Base-by-base conservation (phyloP, 2,113 vertebrate species). In the Nerophis lumbriciformis region DNA sequence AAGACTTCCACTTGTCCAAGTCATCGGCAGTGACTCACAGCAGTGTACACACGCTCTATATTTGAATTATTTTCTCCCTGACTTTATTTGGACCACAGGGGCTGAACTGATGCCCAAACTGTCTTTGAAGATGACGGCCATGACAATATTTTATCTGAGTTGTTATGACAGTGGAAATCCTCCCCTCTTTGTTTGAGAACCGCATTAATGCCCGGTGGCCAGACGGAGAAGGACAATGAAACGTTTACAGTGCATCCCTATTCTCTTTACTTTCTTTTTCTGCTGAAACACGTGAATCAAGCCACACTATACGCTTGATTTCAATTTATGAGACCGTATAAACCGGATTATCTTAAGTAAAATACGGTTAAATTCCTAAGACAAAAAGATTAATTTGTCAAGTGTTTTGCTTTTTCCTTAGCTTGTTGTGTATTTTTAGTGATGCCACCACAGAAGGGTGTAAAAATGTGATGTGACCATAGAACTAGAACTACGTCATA, bases 111-210 rank as follows among this genome's bases (percentile, higher is more conserved):
- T 75, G 68, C 58, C 53, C 52, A 38, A 21, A 53, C 61, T 61
- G 63, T 69, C 76, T 77, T 79, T 81, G 72, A 83, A 75, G 63
- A 68, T 77, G 79, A 78, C n/a, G 12, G 49, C 38, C 58, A 65
- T 68, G 62, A 75, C 76, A 78, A 79, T 78, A 76, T 65, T 70
- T 78, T 63, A 62, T 66, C 73, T 76, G 67, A 69, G 48, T 73
- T 75, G 75, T 78, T 82, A 51, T 77, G 75, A 76, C 60, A 77
- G 65, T 50, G 73, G 66, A 69, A 69, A 72, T 67, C 59, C 51
- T 60, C 59, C 19, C 36, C 47, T 68, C 47, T 28, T 58, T 42
- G 39, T 76, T 73, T 59, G 62, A 71, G 52, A 69, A 52, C 69
- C 68, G 50, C 59, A 37, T 15, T 50, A 66, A 64, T 58, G 71